Base-by-base conservation (phyloP, 2,113 vertebrate genomes). In the Odontesthes bonariensis region DNA sequence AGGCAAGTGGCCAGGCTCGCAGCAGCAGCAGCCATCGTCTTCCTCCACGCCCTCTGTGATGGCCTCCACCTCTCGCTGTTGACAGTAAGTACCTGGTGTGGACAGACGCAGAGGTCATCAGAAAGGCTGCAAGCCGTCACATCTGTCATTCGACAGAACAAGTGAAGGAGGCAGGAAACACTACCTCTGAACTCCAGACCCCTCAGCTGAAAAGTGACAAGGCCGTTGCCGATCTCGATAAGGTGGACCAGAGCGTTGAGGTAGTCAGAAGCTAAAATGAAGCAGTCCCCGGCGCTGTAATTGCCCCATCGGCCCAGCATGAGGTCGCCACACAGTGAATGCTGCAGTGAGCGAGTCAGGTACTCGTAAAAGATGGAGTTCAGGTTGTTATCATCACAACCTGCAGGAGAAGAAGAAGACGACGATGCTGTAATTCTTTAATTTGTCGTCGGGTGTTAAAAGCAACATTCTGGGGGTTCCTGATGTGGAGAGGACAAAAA, bases 321-420 rank as follows among this genome's bases (percentile, higher is more conserved):
- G 67, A 99, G 92, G 91, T 99, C 98, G 31, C 98, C 98, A 62
- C 98, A 98, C 33, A 99, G 94, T 4, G 96, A 96, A 62, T 97
- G 95, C 93, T 99, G 98, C 62, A 99, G 95, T 0, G 98, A 97
- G 82, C 97, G 95, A 0, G 98, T 98, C 92, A 99, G 87, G 87
- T 99, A 98, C 91, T 99, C 98, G 5, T 99, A 99, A 82, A 99
- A 99, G 85, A 99, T 97, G 79, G 98, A 97, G 89, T 99, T 99
- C 13, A 98, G 94, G 90, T 98, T 99, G 94, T 98, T 98, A 82
- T 98, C 97, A 20, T 99, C 96, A 19, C 94, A 96, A 38, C 97
- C 98, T 99, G 76, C 7, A 78, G 32, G 79, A 16, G 56, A 88
- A 14, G 2, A 35, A 38, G 5, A 19, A 12, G 38, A 20, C 17